Evolutionary conservation across 2,113 vertebrate species (phyloP), one percentile per base, ranked within the genome.

Genomic region (Salvelinus sp.): DNA sequence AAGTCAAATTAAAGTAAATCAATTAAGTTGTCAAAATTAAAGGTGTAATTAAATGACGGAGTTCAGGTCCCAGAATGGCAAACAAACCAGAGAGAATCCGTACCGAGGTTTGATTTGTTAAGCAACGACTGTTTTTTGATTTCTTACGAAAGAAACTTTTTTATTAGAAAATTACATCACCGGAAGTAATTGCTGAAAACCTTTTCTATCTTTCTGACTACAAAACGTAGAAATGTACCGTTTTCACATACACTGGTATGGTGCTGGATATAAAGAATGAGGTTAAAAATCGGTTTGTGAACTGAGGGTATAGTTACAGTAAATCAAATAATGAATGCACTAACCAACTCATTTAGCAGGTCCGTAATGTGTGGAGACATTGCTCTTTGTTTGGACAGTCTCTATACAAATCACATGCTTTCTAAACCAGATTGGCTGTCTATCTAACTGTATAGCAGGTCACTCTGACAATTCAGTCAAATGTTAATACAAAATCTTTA

Each of bases 1-100:
- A 77, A 20, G 73, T 22, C 81, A 70, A 73, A 80, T 71, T 77
- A 78, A 77, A 76, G 75, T 77, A 66, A 78, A 74, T 76, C 83
- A 85, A 48, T 80, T 58, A 58, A 38, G 79, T 82, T 60, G 20
- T 58, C 6, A 50, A 79, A 76, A 82, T 44, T 0, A 67, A 74
- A 74, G 50, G 44, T n/a, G 76, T 78, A 60, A 62, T 47, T 78
- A 72, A 78, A 65, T 79, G 70, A 65, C 75, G 69, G 18, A 10
- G 64, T 67, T 76, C 28, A 72, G 78, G 78, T 68, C 65, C 30
- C 65, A 67, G 50, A 18, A 54, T 13, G 50, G 16, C 50, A 54
- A 54, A 54, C 50, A 54, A 54, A 54, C 16, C 50, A 54, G 13
- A 18, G 50, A 18, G 50, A 54, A 54, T 54, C 12, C 3, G 50